Percentiles rank a stretch among this genome's conserved stretches.
These are phyloP conservation scores for Xenops minutus DNA, from an alignment of 2,797 vertebrate genomes.

Conservation along the genomic window DNA sequence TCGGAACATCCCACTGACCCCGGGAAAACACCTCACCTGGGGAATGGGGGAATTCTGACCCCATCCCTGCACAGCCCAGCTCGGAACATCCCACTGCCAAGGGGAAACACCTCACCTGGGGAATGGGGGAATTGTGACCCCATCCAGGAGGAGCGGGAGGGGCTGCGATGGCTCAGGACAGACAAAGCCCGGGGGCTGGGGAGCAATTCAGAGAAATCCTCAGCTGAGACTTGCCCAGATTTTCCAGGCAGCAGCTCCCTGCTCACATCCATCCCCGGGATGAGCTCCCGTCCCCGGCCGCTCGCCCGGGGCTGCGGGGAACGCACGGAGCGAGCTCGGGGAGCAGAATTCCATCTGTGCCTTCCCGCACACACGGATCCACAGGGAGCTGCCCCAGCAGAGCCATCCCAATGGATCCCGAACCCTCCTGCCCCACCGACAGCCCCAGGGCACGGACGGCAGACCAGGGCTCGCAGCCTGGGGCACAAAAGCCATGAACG, in stretches of 20 bases:
- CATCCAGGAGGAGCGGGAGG: background rate
- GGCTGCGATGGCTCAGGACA: background rate
- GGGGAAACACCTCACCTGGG: too few species aligned
- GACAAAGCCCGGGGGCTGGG: background rate
- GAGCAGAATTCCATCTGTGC: background rate
- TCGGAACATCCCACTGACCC: background rate
- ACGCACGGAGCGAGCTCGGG: background rate
- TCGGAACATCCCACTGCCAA: too few species aligned
- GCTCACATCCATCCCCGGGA: accelerated
- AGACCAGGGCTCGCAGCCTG: background rate
- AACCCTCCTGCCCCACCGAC: background rate
- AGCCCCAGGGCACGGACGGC: too few species aligned
- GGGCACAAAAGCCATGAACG: background rate
- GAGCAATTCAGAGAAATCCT: background rate
- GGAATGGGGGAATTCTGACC: accelerated
- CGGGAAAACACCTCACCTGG: background rate
- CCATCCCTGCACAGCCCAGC: too few species aligned
- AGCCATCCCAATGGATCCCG: background rate
- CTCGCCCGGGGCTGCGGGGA: background rate
- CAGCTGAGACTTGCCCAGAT: background rate
- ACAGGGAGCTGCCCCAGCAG: background rate
- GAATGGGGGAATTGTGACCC: too few species aligned
- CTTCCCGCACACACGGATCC: background rate
- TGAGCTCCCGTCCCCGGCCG: background rate
- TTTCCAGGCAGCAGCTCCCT: accelerated